These are phyloP conservation scores for Folsomia candida DNA, from an alignment of 2,888 invertebrate genomes.

Conservation along the genomic window DNA sequence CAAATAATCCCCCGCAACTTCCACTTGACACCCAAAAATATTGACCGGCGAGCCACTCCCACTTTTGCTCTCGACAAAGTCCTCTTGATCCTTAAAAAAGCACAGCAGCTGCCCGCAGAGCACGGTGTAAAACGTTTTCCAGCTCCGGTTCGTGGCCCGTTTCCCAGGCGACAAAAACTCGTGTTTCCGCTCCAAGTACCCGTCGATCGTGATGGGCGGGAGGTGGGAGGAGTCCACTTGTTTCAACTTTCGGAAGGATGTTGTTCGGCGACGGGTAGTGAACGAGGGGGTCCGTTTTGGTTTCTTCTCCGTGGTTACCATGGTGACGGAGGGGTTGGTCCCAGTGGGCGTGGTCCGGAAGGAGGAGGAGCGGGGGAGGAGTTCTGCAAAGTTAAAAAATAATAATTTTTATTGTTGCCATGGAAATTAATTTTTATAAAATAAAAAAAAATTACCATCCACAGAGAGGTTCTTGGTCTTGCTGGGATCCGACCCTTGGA, in stretches of 20 bases:
- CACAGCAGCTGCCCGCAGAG: constrained; percentile 94
- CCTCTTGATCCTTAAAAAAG: constrained; percentile 94
- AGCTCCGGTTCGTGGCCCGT: constrained; percentile 88
- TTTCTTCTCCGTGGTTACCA: constrained; percentile 60
- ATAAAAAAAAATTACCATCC: background rate
- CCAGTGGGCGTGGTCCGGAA: background rate
- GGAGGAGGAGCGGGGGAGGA: constrained; percentile 15
- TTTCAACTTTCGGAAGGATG: constrained; percentile 76
- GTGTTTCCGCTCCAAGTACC: constrained; percentile 88
- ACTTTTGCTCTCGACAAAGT: constrained; percentile 83
- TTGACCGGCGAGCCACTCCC: constrained; percentile 76
- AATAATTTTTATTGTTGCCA: background rate
- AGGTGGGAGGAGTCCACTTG: constrained; percentile 60
- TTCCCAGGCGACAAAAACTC: constrained; percentile 90
- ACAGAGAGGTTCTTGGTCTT: no score
- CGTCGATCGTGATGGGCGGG: constrained; percentile 89
- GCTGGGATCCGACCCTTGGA: constrained; percentile 24
- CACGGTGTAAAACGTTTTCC: constrained; percentile 93
- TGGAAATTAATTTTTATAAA: background rate
- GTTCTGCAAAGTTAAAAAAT: background rate
- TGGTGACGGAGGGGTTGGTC: background rate
- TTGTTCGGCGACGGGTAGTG: constrained; percentile 68
- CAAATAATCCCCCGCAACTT: constrained; percentile 87
- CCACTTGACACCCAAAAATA: constrained; percentile 72
- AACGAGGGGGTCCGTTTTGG: constrained; percentile 83